A percentile compares a stretch with the other conserved stretches of the same genome.
phyloP scores from a whole-genome alignment of 1,140 invertebrate species.

The Zaprionus kolodkinae region DNA sequence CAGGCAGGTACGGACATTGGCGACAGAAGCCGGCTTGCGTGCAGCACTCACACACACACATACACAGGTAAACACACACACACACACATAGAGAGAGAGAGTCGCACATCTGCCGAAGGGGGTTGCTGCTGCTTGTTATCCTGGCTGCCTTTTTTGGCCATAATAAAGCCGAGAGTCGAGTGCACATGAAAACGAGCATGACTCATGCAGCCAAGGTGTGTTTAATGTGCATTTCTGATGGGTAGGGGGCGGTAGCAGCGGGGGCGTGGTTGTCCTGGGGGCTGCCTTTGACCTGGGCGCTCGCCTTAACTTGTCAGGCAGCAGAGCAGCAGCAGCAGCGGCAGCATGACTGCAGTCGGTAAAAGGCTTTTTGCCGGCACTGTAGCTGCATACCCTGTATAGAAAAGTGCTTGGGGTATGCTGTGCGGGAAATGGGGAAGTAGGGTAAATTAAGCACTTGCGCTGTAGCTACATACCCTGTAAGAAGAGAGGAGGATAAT shows the following conservation, averaged over 20 bases:
- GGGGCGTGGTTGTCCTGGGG: conserved; percentile 27
- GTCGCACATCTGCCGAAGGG: conserved; percentile 35
- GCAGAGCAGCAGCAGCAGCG: too few species aligned
- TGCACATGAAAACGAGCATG: conserved; percentile 64
- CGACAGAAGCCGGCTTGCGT: conserved; percentile 45
- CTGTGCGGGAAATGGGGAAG: not conserved
- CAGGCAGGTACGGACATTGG: conserved; percentile 36
- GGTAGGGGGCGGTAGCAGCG: conserved; percentile 10
- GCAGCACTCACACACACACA: conserved; percentile 38
- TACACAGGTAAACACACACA: conserved; percentile 9
- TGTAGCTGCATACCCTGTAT: conserved; percentile 9
- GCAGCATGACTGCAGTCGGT: conserved; percentile 1
- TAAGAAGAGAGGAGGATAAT: too few species aligned
- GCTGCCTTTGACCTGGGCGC: conserved; percentile 12
- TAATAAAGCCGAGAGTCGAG: conserved; percentile 65
- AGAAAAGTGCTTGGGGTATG: not conserved
- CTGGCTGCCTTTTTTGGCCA: conserved; percentile 54
- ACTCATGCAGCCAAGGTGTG: conserved; percentile 75
- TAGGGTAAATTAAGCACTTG: too few species aligned
- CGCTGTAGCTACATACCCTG: too few species aligned
- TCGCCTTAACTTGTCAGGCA: not conserved
- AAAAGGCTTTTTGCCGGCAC: conserved; percentile 21
- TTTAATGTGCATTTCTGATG: conserved; percentile 63
- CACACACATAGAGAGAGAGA: conserved; percentile 15
- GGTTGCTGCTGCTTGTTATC: conserved; percentile 58